These are phyloP conservation scores for Drosophila trapezifrons DNA, from an alignment of 1,140 invertebrate species.

Conservation along the genomic window DNA sequence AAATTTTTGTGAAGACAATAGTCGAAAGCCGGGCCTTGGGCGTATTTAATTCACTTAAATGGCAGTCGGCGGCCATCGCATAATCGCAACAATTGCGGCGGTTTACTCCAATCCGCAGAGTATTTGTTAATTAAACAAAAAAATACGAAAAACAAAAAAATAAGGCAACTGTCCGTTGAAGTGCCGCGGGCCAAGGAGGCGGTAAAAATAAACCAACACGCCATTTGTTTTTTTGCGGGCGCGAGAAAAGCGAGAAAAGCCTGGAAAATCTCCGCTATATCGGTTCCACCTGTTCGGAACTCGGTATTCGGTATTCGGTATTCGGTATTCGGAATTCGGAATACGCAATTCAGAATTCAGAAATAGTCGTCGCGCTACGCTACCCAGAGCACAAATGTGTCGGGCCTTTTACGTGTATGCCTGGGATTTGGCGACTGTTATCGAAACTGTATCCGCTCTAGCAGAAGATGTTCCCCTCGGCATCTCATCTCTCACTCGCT, in stretches of 20 bases:
- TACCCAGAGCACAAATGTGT: constrained; percentile 62
- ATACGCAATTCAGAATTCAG: constrained; percentile 9
- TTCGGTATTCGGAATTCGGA: constrained; percentile 3
- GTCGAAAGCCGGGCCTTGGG: constrained; percentile 40
- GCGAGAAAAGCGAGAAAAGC: constrained; percentile 48
- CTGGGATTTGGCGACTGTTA: constrained; percentile 32
- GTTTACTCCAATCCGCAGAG: constrained; percentile 42
- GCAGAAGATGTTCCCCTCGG: constrained; percentile 29
- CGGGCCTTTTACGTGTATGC: constrained; percentile 59
- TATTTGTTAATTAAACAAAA: constrained; percentile 72
- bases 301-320: constrained; percentile 2
- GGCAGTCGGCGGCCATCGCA: constrained; percentile 3
- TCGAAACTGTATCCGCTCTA: constrained; percentile 79
- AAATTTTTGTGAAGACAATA: constrained; percentile 51
- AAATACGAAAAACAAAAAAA: constrained; percentile 4
- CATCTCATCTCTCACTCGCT: constrained; percentile 7
- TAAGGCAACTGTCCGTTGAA: constrained; percentile 20
- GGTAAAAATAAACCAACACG: constrained; percentile 75
- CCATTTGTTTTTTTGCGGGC: constrained; percentile 35
- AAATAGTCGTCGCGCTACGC: constrained; percentile 50
- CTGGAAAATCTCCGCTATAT: constrained; percentile 78
- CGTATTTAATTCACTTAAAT: constrained; percentile 79
- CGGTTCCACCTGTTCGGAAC: constrained; percentile 63
- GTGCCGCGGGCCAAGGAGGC: constrained; percentile 49
- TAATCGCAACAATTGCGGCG: constrained; percentile 38